phyloP scores from a whole-genome alignment of 2,888 invertebrate genomes.

The Aethes cnicana region DNA sequence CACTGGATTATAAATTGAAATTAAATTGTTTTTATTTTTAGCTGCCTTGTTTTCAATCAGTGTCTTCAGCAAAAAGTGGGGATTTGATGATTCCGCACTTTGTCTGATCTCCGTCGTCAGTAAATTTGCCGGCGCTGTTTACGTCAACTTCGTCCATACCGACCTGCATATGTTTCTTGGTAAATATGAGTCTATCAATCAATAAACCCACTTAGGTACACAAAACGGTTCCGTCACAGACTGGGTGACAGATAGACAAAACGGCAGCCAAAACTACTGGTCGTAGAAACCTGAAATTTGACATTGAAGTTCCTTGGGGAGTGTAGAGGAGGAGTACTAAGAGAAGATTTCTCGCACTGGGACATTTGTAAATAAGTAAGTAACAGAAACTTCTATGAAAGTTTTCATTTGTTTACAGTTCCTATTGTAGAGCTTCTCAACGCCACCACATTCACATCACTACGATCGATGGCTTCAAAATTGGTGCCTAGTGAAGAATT shows the following conservation, averaged over 20 bases:
- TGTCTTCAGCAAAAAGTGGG: constrained; percentile 62
- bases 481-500: constrained; percentile 73
- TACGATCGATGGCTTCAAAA: constrained; percentile 73
- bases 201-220: no score
- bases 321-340: not conserved
- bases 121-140: constrained; percentile 67
- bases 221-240: no score
- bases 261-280: no score
- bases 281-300: no score
- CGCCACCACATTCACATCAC: constrained; percentile 70
- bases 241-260: no score
- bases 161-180: constrained; percentile 72
- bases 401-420: constrained; percentile 55
- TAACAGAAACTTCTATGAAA: no score
- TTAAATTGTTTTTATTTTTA: constrained; percentile 46
- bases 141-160: constrained; percentile 68
- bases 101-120: constrained; percentile 69
- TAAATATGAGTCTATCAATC: no score
- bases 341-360: constrained; percentile 32
- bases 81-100: constrained; percentile 66
- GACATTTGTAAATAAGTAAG: no score
- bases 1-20: no score
- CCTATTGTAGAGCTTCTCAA: constrained; percentile 67
- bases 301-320: no score
- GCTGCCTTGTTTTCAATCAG: constrained; percentile 75